These are phyloP conservation scores for Trinorchestia longiramus DNA, from an alignment of 1,140 invertebrate genomes.

Conservation along the genomic window DNA sequence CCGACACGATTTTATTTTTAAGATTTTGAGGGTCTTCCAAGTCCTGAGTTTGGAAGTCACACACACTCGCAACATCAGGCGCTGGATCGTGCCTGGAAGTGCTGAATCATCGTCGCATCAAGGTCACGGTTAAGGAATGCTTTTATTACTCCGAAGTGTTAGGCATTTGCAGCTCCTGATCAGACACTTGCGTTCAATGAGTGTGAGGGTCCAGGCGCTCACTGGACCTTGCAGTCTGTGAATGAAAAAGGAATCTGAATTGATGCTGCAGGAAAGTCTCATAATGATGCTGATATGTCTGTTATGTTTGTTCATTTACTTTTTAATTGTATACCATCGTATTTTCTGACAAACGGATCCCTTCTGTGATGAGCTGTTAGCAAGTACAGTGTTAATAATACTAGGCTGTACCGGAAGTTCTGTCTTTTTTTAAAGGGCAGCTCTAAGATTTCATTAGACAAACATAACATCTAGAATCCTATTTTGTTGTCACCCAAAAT, in stretches of 20 bases:
- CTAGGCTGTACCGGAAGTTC: too few species aligned
- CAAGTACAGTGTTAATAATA: too few species aligned
- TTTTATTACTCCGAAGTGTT: constrained; percentile 25
- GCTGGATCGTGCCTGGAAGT: neutral
- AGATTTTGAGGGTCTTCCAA: neutral
- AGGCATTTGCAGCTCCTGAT: neutral
- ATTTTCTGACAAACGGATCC: neutral
- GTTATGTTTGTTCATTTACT: neutral
- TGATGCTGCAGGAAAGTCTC: neutral
- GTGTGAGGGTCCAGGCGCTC: neutral
- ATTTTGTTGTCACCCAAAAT: too few species aligned
- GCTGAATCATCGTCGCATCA: neutral
- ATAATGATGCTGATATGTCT: neutral
- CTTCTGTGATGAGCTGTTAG: too few species aligned
- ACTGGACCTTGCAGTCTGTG: neutral
- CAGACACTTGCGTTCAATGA: neutral
- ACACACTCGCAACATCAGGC: neutral
- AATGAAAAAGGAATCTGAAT: neutral
- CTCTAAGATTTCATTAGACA: too few species aligned
- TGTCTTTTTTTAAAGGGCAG: too few species aligned
- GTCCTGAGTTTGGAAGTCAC: neutral
- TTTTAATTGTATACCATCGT: neutral
- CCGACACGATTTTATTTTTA: neutral
- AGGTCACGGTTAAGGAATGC: constrained; percentile 38
- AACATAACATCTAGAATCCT: too few species aligned